These are phyloP conservation scores for Varanus komodoensis DNA, from an alignment of 2,113 vertebrate species.

Conservation along the genomic window DNA sequence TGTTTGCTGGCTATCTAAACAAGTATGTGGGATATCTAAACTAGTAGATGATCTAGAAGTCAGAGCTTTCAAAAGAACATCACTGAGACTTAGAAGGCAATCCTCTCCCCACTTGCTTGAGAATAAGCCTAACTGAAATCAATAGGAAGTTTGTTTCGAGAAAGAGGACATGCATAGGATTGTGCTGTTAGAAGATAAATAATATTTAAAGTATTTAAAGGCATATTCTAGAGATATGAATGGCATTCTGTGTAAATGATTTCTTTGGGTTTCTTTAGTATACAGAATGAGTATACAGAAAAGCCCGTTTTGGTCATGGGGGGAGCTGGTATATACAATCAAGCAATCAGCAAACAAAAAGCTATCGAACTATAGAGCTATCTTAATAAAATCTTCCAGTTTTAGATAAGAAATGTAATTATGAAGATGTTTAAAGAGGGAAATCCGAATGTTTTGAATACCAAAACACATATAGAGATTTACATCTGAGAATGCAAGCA, in stretches of 20 bases:
- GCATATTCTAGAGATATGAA: background rate
- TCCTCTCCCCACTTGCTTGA: background rate
- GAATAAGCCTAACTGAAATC: constrained; percentile 1
- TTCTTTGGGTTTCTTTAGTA: background rate
- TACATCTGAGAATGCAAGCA: background rate
- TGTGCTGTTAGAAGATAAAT: background rate
- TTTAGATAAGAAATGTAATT: background rate
- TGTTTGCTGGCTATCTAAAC: background rate
- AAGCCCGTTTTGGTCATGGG: too few species aligned
- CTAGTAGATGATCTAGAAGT: background rate
- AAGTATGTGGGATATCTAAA: background rate
- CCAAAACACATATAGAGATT: background rate
- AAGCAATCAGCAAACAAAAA: too few species aligned
- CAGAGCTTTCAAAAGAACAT: background rate
- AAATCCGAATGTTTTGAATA: background rate
- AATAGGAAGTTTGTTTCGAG: background rate
- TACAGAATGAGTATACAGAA: background rate
- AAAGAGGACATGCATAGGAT: background rate
- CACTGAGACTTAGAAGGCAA: background rate
- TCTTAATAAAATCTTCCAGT: constrained; percentile 6
- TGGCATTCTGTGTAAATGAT: background rate
- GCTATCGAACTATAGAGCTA: background rate
- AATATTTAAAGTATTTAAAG: background rate
- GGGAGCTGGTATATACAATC: too few species aligned
- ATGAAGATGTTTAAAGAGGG: background rate